Conservation (phyloP, 2,797 vertebrate genomes). For the Discoglossus pictus region DNA sequence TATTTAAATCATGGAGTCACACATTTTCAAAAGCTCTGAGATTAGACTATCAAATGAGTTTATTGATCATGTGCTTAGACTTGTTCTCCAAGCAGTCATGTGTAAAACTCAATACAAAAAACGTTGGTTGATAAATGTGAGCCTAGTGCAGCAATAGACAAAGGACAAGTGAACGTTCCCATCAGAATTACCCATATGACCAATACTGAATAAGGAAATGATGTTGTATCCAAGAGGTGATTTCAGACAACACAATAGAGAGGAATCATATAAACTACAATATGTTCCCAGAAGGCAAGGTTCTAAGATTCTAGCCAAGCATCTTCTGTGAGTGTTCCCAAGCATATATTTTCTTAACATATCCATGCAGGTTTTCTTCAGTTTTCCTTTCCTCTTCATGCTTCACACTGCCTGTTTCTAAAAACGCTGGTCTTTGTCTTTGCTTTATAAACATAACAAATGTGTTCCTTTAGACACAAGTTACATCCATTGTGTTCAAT, state of each 20-base stretch:
- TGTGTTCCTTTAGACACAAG: constrained; percentile 30
- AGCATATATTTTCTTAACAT: constrained; percentile 24
- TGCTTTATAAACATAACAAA: constrained; percentile 35
- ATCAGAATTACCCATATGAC: constrained; percentile 36
- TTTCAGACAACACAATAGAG: constrained; percentile 3
- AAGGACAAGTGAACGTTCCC: constrained; percentile 27
- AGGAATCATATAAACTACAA: constrained; percentile 21
- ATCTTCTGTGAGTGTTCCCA: constrained; percentile 28
- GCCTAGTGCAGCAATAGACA: constrained; percentile 10
- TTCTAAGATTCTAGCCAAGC: constrained; percentile 4
- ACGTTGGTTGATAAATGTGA: constrained; percentile 29
- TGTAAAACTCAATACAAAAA: constrained; percentile 34
- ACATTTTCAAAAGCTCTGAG: constrained; percentile 9
- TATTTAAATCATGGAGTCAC: not conserved
- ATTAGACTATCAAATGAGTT: constrained; percentile 14
- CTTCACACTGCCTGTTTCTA: constrained; percentile 12
- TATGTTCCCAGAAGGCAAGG: not conserved
- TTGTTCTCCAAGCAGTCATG: constrained; percentile 21
- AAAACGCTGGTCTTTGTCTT: constrained; percentile 30
- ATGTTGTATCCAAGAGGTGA: constrained; percentile 1
- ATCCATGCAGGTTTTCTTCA: constrained; percentile 9
- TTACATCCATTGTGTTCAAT: constrained; percentile 22
- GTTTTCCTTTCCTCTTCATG: constrained; percentile 17
- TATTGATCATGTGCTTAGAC: constrained; percentile 25
- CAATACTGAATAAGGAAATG: constrained; percentile 2